These are phyloP conservation scores for Xanthia icteritia DNA, from an alignment of 2,888 invertebrate species.

Conservation along the genomic window DNA sequence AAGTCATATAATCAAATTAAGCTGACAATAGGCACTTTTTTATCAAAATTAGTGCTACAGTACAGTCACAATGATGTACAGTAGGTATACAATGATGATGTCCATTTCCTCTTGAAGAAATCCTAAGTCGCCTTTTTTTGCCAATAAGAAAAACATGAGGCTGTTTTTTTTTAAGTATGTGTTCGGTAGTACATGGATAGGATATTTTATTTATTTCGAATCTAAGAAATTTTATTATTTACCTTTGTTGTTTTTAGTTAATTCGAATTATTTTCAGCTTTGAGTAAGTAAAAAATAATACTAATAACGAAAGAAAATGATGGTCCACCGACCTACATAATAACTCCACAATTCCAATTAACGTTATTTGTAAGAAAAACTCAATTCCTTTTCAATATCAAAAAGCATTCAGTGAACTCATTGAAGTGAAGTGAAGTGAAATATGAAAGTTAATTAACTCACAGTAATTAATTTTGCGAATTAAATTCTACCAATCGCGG, in stretches of 20 bases:
- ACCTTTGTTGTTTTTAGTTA: too few species aligned
- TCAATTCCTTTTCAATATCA: constrained; percentile 32
- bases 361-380: constrained; percentile 20
- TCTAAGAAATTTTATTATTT: too few species aligned
- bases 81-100: too few species aligned
- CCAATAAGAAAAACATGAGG: background rate
- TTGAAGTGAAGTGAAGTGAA: too few species aligned
- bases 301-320: background rate
- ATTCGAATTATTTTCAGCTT: background rate
- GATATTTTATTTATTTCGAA: too few species aligned
- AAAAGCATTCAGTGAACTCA: constrained; percentile 14
- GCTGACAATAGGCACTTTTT: too few species aligned
- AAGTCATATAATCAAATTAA: too few species aligned
- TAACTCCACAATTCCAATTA: constrained; percentile 15
- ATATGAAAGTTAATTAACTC: constrained; percentile 54
- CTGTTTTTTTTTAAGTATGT: too few species aligned
- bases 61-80: too few species aligned
- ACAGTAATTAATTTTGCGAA: constrained; percentile 47
- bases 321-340: background rate
- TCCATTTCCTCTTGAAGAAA: background rate
- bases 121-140: background rate
- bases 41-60: too few species aligned
- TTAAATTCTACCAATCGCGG: constrained; percentile 38
- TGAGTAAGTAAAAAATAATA: background rate
- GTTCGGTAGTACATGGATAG: too few species aligned